phyloP scores from a whole-genome alignment of 2,113 vertebrate genomes.

The Nothoprocta perdicaria region DNA sequence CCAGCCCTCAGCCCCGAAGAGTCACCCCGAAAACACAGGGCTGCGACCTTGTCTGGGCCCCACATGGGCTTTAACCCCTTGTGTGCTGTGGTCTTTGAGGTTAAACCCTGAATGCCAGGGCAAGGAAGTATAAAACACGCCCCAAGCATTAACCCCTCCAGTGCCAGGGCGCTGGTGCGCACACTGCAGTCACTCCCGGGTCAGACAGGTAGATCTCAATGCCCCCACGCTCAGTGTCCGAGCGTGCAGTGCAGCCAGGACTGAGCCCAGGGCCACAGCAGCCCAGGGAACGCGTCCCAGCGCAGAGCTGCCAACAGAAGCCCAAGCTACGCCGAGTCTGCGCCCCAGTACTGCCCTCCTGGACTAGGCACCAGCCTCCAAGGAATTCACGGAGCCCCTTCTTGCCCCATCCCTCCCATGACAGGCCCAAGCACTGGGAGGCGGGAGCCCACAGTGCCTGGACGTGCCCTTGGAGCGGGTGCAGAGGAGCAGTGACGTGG shows the following conservation, averaged over 20 bases:
- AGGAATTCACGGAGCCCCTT: background rate
- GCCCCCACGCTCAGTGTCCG: background rate
- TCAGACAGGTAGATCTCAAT: background rate
- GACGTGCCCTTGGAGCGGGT: no score
- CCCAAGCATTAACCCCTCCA: background rate
- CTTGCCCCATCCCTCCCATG: background rate
- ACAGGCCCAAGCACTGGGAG: no score
- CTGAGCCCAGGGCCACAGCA: background rate
- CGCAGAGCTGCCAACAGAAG: background rate
- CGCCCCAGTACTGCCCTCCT: background rate
- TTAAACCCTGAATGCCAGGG: background rate
- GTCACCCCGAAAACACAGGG: no score
- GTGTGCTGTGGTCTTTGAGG: background rate
- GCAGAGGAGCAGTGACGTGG: no score
- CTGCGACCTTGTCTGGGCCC: background rate
- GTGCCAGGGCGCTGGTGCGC: background rate
- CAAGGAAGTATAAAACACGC: background rate
- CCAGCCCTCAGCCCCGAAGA: background rate
- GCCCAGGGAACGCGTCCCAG: background rate
- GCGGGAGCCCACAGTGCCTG: no score
- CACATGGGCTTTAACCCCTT: background rate
- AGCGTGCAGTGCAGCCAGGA: background rate
- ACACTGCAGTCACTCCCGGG: background rate
- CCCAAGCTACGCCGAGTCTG: background rate
- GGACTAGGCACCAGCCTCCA: background rate